A percentile compares a stretch with the other conserved stretches of the same genome.
phyloP scores from a whole-genome alignment of 2,888 invertebrate species.

The Serrognathus titanus region DNA sequence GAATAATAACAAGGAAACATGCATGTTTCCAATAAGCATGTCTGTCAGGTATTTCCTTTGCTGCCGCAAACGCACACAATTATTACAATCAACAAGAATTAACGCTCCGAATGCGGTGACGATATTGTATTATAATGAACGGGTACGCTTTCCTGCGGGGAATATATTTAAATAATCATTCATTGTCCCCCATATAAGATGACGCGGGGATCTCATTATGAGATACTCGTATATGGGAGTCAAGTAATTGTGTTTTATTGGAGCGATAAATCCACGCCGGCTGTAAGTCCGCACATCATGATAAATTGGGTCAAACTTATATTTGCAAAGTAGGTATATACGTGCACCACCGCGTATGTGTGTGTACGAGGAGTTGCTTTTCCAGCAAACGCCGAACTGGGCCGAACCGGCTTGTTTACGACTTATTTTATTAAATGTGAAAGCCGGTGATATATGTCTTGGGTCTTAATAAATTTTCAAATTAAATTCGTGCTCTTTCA shows the following conservation, averaged over 20 bases:
- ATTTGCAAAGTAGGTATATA: slow-evolving; percentile 10
- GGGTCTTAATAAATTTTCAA: not conserved
- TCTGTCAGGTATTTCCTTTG: not conserved
- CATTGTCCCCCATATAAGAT: slow-evolving; percentile 24
- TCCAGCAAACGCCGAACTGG: not conserved
- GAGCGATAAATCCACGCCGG: slow-evolving; percentile 18
- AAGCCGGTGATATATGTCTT: not conserved
- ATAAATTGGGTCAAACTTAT: slow-evolving; percentile 19
- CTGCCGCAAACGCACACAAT: not conserved
- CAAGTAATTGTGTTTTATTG: slow-evolving; percentile 24
- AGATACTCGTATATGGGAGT: slow-evolving; percentile 19
- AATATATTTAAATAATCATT: slow-evolving; percentile 22
- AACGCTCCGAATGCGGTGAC: slow-evolving; percentile 4
- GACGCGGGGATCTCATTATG: slow-evolving; percentile 21
- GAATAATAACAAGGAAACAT: too few relatives aligned
- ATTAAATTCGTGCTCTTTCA: too few relatives aligned
- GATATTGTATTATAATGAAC: slow-evolving; percentile 11
- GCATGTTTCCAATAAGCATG: too few relatives aligned
- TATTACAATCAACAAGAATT: slow-evolving; percentile 14
- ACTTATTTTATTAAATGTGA: slow-evolving; percentile 3
- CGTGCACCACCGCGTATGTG: too few relatives aligned
- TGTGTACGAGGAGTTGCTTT: not conserved
- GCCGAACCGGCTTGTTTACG: not conserved
- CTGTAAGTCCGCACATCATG: slow-evolving; percentile 3
- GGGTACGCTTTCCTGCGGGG: slow-evolving; percentile 17